Evolutionary conservation across 1,140 invertebrate species (phyloP).

Genomic region (Nebria ingens): DNA sequence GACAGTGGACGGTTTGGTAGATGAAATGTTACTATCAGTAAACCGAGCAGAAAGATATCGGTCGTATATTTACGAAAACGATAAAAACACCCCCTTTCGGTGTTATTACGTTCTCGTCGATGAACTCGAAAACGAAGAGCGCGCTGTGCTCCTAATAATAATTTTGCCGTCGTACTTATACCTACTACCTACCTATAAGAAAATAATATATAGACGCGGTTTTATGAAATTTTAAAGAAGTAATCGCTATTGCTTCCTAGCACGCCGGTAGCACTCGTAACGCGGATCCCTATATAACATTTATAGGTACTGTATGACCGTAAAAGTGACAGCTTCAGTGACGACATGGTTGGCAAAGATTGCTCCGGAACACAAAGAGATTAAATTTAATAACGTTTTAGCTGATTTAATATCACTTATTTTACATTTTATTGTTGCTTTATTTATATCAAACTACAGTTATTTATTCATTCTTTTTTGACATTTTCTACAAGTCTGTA

Average conservation of each 20-base stretch:
- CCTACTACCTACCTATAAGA: too few species aligned
- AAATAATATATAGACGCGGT: slow-evolving; percentile 2
- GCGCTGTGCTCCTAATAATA: neutral
- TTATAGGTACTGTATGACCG: neutral
- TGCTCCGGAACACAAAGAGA: too few species aligned
- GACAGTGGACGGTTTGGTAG: too few species aligned
- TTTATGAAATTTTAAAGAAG: slow-evolving; percentile 10
- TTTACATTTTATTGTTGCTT: too few species aligned
- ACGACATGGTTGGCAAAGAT: too few species aligned
- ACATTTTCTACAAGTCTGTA: too few species aligned
- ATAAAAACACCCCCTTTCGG: slow-evolving; percentile 1
- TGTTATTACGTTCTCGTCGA: neutral
- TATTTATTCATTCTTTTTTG: too few species aligned
- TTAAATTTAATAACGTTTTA: too few species aligned
- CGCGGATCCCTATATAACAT: slow-evolving; percentile 4
- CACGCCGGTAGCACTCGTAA: neutral
- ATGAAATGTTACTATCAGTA: too few species aligned
- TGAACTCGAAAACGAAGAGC: neutral
- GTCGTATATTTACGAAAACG: slow-evolving; percentile 7
- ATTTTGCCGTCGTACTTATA: slow-evolving; percentile 3
- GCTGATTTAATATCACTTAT: too few species aligned
- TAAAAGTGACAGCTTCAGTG: too few species aligned
- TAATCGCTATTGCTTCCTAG: slow-evolving; percentile 3
- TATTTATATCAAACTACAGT: too few species aligned
- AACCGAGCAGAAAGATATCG: neutral